phyloP scores from a whole-genome alignment of 2,888 invertebrate species.

The Heteromurus nitidus region DNA sequence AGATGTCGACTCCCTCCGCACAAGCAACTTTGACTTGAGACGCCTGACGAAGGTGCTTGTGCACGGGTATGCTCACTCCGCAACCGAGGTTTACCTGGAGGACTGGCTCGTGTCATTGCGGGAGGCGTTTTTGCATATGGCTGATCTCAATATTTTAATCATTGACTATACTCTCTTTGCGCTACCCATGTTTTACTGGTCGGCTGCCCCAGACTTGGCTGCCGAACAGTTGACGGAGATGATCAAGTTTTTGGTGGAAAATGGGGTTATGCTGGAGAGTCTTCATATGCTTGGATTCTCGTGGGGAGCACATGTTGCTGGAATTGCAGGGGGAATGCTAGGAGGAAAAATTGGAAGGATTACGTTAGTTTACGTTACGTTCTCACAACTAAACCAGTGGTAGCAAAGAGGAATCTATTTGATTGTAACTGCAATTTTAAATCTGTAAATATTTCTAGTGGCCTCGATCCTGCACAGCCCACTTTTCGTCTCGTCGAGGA shows the following conservation, averaged over 20 bases:
- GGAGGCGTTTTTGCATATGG: constrained; percentile 64
- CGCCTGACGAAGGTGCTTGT: constrained; percentile 67
- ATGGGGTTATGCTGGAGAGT: constrained; percentile 29
- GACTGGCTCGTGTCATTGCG: constrained; percentile 65
- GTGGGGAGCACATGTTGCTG: constrained; percentile 66
- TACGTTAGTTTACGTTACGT: constrained; percentile 73
- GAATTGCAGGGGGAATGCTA: constrained; percentile 55
- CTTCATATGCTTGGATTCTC: constrained; percentile 63
- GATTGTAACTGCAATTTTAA: background rate
- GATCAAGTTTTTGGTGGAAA: constrained; percentile 57
- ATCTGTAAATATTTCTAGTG: background rate
- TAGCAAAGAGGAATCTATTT: background rate
- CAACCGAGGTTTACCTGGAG: constrained; percentile 68
- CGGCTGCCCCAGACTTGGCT: constrained; percentile 55
- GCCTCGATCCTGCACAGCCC: constrained; percentile 71
- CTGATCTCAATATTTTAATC: constrained; percentile 67
- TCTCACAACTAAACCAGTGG: background rate
- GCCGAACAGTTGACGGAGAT: constrained; percentile 51
- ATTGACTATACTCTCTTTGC: constrained; percentile 66
- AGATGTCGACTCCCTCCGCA: constrained; percentile 53
- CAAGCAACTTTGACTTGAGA: constrained; percentile 64
- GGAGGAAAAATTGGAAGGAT: constrained; percentile 54
- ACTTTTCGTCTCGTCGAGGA: constrained; percentile 73
- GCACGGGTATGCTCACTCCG: constrained; percentile 68
- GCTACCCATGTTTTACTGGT: constrained; percentile 64